Base-by-base conservation (phyloP, 2,797 vertebrate species). In the Mus minutoides region DNA sequence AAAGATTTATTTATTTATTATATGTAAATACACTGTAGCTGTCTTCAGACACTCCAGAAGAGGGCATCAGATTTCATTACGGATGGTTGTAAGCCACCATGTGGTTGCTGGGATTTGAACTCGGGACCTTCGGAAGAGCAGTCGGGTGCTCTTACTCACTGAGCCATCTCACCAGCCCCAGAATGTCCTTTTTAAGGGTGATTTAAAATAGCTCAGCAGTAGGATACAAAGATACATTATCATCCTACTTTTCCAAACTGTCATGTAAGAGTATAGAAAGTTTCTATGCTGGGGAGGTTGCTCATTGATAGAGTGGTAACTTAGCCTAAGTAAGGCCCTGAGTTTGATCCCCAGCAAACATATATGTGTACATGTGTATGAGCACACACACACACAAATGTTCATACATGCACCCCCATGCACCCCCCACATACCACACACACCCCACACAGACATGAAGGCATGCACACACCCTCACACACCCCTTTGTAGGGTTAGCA, bases 131-230 rank as follows among this genome's bases (percentile, higher is more conserved):
- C n/a, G n/a, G n/a, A n/a, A n/a, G n/a, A n/a, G n/a, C n/a, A n/a
- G n/a, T n/a, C n/a, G n/a, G n/a, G n/a, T n/a, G n/a, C n/a, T n/a
- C n/a, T n/a, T n/a, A n/a, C n/a, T n/a, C n/a, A n/a, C n/a, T n/a
- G n/a, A n/a, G n/a, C n/a, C n/a, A n/a, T n/a, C n/a, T n/a, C n/a
- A n/a, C n/a, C n/a, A n/a, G n/a, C n/a, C n/a, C n/a, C 78, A 43
- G 64, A 29, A 49, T 89, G 88, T 94, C 24, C 31, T 94, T 86
- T 88, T 89, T 89, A 94, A 91, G 46, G 67, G 29, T 71, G 19
- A 94, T 7, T 93, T 95, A 69, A 82, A 85, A 67, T 92, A 86
- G 54, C 69, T 91, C 19, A 92, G 17, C 64, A 75, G 26, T 91
- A 91, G 19, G 56, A 37, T 73, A 64, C 8, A 86, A 94, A 86